Evolutionary conservation across 2,113 vertebrate species (phyloP).

Genomic region (Sinocyclocheilus maitianheensis): DNA sequence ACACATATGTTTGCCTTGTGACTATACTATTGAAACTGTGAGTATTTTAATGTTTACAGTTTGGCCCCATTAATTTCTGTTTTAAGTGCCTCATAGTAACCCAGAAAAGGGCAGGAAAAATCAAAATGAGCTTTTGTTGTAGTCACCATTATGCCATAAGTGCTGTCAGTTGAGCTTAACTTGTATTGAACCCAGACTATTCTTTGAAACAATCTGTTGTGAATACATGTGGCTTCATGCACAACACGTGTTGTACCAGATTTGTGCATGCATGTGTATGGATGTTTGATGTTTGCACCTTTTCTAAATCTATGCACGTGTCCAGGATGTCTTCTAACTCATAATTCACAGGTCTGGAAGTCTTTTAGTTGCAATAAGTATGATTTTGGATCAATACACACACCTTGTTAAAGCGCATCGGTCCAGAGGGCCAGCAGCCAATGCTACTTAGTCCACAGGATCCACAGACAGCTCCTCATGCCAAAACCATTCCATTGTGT

Average conservation of each 20-base stretch:
- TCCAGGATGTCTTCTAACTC: not conserved
- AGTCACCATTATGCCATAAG: not conserved
- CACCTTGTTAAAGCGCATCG: constrained; percentile 7
- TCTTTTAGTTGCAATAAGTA: constrained; percentile 27
- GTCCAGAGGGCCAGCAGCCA: constrained; percentile 11
- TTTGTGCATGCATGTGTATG: not conserved
- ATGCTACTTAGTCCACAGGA: constrained; percentile 42
- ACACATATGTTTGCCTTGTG: not conserved
- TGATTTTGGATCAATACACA: constrained; percentile 21
- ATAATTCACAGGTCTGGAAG: constrained; percentile 15
- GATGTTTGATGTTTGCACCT: not conserved
- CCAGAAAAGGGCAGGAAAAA: not conserved
- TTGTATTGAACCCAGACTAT: not conserved
- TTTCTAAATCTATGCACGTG: not conserved
- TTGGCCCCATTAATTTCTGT: not conserved
- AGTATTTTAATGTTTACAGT: not conserved
- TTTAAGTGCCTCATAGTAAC: not conserved
- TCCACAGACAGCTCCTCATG: constrained; percentile 68
- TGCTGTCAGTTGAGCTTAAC: not conserved
- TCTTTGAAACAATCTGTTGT: not conserved
- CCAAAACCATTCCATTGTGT: constrained; percentile 74
- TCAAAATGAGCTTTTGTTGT: not conserved
- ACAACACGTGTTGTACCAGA: not conserved
- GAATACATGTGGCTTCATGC: not conserved
- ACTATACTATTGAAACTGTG: not conserved